Percentiles rank a stretch among this genome's conserved stretches.
Conservation (phyloP, 2,797 vertebrate genomes). For the Anolis apletophallus region DNA sequence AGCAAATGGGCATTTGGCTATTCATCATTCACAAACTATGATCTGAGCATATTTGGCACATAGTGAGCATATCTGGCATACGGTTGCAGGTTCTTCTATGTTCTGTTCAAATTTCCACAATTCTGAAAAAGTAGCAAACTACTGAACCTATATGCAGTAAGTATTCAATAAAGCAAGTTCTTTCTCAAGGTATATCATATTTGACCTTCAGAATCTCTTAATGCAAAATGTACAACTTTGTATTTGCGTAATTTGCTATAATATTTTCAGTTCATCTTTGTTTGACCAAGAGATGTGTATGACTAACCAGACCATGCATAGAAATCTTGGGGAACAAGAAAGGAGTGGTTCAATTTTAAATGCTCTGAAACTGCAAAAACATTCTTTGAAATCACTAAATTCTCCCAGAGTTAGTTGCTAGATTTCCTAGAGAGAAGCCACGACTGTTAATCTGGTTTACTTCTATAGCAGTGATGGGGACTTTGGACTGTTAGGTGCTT, state of each 20-base stretch:
- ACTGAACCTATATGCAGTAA: neutral
- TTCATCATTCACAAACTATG: neutral
- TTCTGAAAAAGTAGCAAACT: neutral
- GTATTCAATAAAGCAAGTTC: slow-evolving; percentile 13
- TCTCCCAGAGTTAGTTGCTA: neutral
- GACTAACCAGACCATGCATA: neutral
- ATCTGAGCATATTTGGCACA: neutral
- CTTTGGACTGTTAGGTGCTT: too few relatives aligned
- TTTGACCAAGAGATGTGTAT: neutral
- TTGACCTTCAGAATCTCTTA: neutral
- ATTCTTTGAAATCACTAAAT: neutral
- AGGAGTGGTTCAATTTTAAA: neutral
- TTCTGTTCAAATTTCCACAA: neutral
- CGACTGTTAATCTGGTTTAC: neutral
- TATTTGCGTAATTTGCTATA: neutral
- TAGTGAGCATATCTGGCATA: neutral
- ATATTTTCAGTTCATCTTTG: neutral
- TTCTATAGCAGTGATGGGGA: neutral
- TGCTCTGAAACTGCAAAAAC: neutral
- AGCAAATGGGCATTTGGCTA: neutral
- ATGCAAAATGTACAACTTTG: slow-evolving; percentile 4
- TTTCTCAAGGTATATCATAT: neutral
- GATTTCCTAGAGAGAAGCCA: neutral
- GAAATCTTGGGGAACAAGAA: neutral
- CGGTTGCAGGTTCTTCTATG: neutral